These are phyloP conservation scores for Adrianichthys oophorus DNA, from an alignment of 2,797 vertebrate species.

Conservation along the genomic window DNA sequence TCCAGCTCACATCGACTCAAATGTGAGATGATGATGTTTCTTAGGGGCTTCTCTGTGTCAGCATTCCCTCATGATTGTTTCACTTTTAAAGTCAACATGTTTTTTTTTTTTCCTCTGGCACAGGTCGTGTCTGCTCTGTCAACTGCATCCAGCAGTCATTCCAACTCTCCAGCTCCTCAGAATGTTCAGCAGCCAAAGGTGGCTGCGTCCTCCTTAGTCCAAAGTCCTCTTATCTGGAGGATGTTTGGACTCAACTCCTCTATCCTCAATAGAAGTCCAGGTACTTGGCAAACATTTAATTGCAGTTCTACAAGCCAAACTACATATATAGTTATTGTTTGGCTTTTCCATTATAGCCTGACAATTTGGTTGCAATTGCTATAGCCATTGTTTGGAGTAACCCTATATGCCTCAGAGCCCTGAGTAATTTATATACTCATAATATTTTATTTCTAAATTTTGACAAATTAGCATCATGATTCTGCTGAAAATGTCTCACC, in stretches of 20 bases:
- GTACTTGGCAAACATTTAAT: constrained; percentile 37
- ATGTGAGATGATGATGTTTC: constrained; percentile 24
- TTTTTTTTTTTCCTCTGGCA: constrained; percentile 18
- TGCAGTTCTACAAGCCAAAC: too few species aligned
- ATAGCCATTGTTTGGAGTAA: too few species aligned
- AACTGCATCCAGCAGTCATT: not conserved
- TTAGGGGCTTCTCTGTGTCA: not conserved
- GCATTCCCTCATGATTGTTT: not conserved
- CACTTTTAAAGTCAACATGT: not conserved
- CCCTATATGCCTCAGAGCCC: too few species aligned
- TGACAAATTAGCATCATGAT: too few species aligned
- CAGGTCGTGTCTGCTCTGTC: constrained; percentile 1
- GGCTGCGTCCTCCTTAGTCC: not conserved
- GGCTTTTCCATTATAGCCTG: too few species aligned
- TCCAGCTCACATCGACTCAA: not conserved
- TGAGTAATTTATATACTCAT: too few species aligned
- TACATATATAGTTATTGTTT: too few species aligned
- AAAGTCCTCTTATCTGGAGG: constrained; percentile 1
- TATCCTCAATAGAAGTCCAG: constrained; percentile 19
- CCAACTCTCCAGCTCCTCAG: not conserved
- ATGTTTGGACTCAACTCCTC: constrained; percentile 19
- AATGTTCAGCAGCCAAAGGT: not conserved
- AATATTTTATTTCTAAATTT: too few species aligned
- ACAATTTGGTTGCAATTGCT: too few species aligned
- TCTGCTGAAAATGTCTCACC: too few species aligned